A percentile compares a stretch with the other conserved stretches of the same genome.
phyloP scores from a whole-genome alignment of 2,113 vertebrate genomes.

The Bombycilla garrulus region DNA sequence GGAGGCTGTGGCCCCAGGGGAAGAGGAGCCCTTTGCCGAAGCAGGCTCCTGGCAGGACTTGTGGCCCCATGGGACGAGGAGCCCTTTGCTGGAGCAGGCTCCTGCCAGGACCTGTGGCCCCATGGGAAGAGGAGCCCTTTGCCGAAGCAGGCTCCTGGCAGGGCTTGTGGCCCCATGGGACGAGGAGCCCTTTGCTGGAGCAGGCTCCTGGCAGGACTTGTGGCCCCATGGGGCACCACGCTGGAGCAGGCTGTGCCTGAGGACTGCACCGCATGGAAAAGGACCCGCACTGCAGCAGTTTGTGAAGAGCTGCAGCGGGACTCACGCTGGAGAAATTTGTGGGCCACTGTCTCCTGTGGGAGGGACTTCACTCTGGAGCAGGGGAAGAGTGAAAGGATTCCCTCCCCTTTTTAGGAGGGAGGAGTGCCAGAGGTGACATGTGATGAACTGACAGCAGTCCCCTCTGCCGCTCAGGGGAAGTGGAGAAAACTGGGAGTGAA shows the following conservation, averaged over 20 bases:
- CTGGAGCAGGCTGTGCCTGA: neutral
- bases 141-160: too few species aligned
- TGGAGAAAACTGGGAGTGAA: neutral
- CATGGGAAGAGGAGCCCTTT: too few species aligned
- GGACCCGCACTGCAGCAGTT: neutral
- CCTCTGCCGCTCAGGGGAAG: neutral
- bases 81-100: neutral
- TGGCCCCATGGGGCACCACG: too few species aligned
- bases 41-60: neutral
- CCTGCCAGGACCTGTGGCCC: neutral
- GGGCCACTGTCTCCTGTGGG: neutral
- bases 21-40: neutral
- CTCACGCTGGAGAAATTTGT: neutral
- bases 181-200: too few species aligned
- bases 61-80: neutral
- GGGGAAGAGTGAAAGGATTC: neutral
- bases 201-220: too few species aligned
- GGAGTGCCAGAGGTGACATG: neutral
- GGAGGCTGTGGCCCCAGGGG: neutral
- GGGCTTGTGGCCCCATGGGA: too few species aligned
- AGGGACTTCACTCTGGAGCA: neutral
- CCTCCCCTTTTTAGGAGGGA: neutral
- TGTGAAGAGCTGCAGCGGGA: neutral
- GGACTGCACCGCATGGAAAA: neutral
- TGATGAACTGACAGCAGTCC: neutral